Evolutionary conservation across 1,140 invertebrate species (phyloP).

Genomic region (Philopotamus ludificatus): DNA sequence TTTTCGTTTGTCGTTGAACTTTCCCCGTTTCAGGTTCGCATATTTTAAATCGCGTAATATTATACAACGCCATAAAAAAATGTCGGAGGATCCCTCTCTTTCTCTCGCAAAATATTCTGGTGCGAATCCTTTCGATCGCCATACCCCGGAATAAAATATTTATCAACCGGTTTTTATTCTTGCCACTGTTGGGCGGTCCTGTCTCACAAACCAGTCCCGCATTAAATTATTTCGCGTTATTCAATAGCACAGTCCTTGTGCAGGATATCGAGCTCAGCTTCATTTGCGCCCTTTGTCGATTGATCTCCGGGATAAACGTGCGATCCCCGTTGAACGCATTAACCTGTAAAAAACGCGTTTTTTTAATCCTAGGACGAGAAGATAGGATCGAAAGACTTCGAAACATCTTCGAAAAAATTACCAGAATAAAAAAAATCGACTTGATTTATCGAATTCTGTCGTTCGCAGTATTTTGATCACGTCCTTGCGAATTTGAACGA

Average conservation of each 20-base stretch:
- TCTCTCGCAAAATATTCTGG: background rate
- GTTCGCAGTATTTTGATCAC: too few species aligned
- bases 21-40: background rate
- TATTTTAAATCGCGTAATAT: background rate
- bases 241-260: background rate
- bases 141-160: slow-evolving; percentile 2
- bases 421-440: too few species aligned
- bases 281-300: background rate
- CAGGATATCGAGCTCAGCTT: background rate
- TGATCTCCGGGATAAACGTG: too few species aligned
- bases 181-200: slow-evolving; percentile 2
- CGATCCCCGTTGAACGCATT: too few species aligned
- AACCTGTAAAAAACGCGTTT: too few species aligned
- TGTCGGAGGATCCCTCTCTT: too few species aligned
- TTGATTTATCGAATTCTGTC: too few species aligned
- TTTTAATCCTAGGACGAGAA: too few species aligned
- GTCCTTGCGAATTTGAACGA: too few species aligned
- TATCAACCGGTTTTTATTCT: slow-evolving; percentile 12
- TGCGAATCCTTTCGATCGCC: background rate
- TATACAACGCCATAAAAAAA: background rate
- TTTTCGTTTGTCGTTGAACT: too few species aligned
- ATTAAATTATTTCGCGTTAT: slow-evolving; percentile 4
- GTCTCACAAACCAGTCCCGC: background rate
- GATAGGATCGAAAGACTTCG: too few species aligned
- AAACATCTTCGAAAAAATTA: too few species aligned